Percentiles rank a stretch among this genome's conserved stretches.
Evolutionary conservation across 2,113 vertebrate genomes (phyloP).

Genomic region (Hemicordylus capensis): DNA sequence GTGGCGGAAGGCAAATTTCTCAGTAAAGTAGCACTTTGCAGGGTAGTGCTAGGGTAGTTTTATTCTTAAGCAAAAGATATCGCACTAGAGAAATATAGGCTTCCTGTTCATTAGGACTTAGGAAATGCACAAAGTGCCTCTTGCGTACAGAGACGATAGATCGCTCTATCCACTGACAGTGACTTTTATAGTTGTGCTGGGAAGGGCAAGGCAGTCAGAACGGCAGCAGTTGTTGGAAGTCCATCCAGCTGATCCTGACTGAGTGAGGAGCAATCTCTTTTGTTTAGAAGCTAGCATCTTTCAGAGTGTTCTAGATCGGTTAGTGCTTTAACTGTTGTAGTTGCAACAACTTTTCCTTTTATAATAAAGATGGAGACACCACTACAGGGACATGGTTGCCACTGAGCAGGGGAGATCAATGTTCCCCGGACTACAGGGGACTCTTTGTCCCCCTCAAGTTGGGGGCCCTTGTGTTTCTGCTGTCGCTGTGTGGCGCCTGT

Average conservation of each 20-base stretch:
- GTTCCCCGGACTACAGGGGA: no score
- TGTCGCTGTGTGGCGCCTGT: no score
- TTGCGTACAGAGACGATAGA: constrained; percentile 37
- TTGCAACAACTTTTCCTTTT: neutral
- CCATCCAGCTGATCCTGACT: no score
- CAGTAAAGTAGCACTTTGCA: constrained; percentile 71
- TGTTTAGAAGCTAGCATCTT: neutral
- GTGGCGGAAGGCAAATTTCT: constrained; percentile 50
- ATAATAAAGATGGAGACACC: neutral
- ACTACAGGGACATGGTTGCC: no score
- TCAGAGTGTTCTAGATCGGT: neutral
- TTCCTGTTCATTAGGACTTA: constrained; percentile 34
- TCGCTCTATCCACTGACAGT: neutral
- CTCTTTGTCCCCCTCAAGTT: no score
- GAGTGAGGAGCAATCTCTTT: neutral
- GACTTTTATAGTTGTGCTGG: constrained; percentile 16
- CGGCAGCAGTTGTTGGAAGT: neutral
- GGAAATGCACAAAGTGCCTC: constrained; percentile 37
- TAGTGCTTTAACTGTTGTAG: neutral
- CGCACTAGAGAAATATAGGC: constrained; percentile 27
- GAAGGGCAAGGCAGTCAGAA: neutral
- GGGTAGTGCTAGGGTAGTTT: constrained; percentile 60
- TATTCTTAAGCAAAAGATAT: neutral
- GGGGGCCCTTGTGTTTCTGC: no score
- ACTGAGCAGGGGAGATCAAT: no score